phyloP scores from a whole-genome alignment of 2,888 invertebrate species.

The Tetrapedia diversipes region DNA sequence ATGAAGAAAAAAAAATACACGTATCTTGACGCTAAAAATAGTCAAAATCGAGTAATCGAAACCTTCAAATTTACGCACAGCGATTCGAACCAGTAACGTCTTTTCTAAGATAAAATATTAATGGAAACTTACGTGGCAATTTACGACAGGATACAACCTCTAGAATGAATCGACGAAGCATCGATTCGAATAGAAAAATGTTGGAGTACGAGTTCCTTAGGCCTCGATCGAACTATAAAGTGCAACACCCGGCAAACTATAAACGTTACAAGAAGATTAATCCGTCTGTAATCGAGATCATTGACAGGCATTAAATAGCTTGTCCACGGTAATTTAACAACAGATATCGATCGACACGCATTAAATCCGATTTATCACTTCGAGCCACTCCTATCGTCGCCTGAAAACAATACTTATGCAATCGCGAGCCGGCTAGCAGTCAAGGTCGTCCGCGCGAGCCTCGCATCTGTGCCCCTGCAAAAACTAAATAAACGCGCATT shows the following conservation, averaged over 20 bases:
- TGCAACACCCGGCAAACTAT: too few species aligned
- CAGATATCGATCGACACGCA: constrained; percentile 31
- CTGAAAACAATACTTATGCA: constrained; percentile 62
- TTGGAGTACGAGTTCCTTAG: too few species aligned
- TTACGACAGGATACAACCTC: not conserved
- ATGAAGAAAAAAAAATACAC: too few species aligned
- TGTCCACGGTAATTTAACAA: not conserved
- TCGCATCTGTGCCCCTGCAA: too few species aligned
- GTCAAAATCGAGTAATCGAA: too few species aligned
- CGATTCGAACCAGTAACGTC: not conserved
- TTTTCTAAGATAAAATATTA: not conserved
- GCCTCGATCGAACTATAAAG: not conserved
- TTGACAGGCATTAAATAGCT: not conserved
- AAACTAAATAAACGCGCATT: too few species aligned
- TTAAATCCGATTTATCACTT: constrained; percentile 37
- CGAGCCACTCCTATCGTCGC: constrained; percentile 37
- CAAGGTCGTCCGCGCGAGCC: constrained; percentile 52
- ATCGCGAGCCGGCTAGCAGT: constrained; percentile 48
- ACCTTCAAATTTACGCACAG: too few species aligned
- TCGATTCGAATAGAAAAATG: too few species aligned
- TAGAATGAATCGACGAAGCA: not conserved
- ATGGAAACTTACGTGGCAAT: constrained; percentile 1
- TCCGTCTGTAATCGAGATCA: not conserved
- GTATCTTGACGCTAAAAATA: too few species aligned
- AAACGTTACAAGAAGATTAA: too few species aligned